Conservation (phyloP, 2,888 invertebrate genomes). For the Aphidoletes aphidimyza region DNA sequence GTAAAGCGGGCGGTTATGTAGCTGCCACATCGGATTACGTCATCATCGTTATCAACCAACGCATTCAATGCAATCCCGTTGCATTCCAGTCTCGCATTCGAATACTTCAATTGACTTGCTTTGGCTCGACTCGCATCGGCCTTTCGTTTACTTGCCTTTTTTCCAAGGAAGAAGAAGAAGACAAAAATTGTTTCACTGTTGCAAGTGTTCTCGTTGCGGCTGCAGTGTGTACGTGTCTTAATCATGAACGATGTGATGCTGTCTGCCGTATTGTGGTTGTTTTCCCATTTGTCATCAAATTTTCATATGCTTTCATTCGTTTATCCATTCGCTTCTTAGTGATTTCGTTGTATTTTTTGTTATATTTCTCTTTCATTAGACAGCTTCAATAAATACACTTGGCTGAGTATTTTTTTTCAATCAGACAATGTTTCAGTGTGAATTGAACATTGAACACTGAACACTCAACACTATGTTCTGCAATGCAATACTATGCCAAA, state of each 20-base stretch:
- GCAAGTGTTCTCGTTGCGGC: background rate
- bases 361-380: background rate
- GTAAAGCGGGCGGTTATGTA: background rate
- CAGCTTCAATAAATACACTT: background rate
- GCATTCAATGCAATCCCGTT: background rate
- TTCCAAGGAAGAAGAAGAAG: too few species aligned
- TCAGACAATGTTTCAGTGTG: background rate
- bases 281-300: slow-evolving; percentile 40
- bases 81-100: background rate
- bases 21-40: slow-evolving; percentile 44
- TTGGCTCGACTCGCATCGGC: too few species aligned
- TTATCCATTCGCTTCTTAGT: background rate
- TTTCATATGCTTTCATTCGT: background rate
- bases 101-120: background rate
- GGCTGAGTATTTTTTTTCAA: background rate
- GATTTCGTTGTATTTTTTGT: too few species aligned
- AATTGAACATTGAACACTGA: background rate
- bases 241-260: background rate
- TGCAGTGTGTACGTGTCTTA: slow-evolving; percentile 30
- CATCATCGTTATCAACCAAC: background rate
- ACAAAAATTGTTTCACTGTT: too few species aligned
- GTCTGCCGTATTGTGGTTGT: background rate
- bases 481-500: too few species aligned
- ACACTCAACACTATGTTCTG: too few species aligned
- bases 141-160: too few species aligned